A percentile compares a stretch with the other conserved stretches of the same genome.
phyloP scores from a whole-genome alignment of 23 tunicate species.

The Clavelina lepadiformis region DNA sequence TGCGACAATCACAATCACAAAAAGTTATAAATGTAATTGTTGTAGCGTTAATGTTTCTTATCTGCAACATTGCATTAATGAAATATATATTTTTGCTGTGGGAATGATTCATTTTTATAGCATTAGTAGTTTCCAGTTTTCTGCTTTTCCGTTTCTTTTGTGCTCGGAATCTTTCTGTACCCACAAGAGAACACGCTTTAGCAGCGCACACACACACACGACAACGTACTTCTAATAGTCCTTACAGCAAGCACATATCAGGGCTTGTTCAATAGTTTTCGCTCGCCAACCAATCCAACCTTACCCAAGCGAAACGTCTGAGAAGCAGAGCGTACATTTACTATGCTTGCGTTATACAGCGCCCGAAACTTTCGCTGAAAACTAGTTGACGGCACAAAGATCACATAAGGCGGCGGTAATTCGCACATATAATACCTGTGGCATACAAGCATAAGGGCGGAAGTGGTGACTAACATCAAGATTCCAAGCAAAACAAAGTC shows the following conservation, averaged over 20 bases:
- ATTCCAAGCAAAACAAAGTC: neutral
- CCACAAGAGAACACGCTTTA: conserved; percentile 13
- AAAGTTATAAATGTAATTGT: too few relatives aligned
- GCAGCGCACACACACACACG: conserved; percentile 22
- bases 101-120: too few relatives aligned
- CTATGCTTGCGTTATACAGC: neutral
- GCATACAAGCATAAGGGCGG: neutral
- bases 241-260: conserved; percentile 10
- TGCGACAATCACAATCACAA: too few relatives aligned
- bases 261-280: conserved; percentile 15
- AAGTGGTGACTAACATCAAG: conserved; percentile 1
- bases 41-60: too few relatives aligned
- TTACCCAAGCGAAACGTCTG: conserved; percentile 79
- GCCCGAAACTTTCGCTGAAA: neutral
- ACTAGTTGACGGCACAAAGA: too few relatives aligned
- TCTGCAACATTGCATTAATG: too few relatives aligned
- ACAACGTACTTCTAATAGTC: conserved; percentile 18
- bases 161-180: neutral
- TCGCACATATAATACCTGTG: too few relatives aligned
- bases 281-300: conserved; percentile 48
- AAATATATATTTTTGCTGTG: too few relatives aligned
- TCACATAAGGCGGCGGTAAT: too few relatives aligned
- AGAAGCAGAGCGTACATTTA: conserved; percentile 10
- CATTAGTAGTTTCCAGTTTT: too few relatives aligned
- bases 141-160: neutral